These are phyloP conservation scores for Tupiocoris notatus DNA, from an alignment of 2,888 invertebrate genomes.

Conservation along the genomic window DNA sequence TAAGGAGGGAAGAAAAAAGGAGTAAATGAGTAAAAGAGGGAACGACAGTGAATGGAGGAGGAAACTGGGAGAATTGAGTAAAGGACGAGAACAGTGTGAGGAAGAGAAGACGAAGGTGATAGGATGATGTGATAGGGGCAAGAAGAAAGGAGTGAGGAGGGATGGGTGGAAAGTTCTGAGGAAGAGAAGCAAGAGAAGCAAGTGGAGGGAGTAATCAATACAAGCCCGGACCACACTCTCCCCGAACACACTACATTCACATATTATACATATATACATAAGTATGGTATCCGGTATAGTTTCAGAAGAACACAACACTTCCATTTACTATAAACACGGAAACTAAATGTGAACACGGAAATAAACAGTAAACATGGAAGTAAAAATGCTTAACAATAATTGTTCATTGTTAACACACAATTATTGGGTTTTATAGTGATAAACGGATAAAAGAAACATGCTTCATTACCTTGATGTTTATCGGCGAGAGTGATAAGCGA, in stretches of 20 bases:
- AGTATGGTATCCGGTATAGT: no score
- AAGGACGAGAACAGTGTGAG: not conserved
- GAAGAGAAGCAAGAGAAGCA: not conserved
- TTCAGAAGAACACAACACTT: no score
- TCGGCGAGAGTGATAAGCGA: constrained; percentile 96
- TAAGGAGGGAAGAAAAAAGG: constrained; percentile 37
- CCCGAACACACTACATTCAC: constrained; percentile 20
- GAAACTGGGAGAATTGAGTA: not conserved
- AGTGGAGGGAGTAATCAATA: constrained; percentile 37
- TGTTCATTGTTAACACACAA: no score
- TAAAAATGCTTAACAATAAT: no score
- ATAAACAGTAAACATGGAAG: no score
- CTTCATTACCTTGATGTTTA: constrained; percentile 98
- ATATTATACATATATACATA: not conserved
- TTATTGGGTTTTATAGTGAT: no score
- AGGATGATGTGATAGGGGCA: not conserved
- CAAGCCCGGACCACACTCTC: constrained; percentile 37
- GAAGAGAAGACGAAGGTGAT: not conserved
- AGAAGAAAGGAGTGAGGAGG: not conserved
- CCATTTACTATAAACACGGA: no score
- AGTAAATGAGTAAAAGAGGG: constrained; percentile 25
- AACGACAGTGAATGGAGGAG: not conserved
- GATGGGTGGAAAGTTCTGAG: not conserved
- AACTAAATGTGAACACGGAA: no score
- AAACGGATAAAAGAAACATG: no score